phyloP scores from a whole-genome alignment of 2,113 vertebrate species.

The Semnornis frantzii region DNA sequence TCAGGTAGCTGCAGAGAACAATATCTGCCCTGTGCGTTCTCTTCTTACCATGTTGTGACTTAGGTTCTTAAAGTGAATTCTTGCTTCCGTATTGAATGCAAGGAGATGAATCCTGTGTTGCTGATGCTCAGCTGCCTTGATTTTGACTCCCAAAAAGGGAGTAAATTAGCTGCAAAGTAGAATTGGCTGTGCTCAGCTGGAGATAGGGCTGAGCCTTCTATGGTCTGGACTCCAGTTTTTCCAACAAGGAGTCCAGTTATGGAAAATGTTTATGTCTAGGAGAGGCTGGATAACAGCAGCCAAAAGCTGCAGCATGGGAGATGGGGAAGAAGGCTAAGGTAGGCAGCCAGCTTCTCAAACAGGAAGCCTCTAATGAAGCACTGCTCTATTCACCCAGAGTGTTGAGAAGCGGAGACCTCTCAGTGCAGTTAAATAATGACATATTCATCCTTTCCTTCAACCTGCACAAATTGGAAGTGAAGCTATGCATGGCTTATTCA shows the following conservation, averaged over 20 bases:
- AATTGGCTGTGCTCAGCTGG: not conserved
- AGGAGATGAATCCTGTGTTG: not conserved
- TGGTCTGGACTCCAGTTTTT: not conserved
- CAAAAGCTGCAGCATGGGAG: not conserved
- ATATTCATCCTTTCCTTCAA: not conserved
- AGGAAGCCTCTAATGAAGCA: not conserved
- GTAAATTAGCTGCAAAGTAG: not conserved
- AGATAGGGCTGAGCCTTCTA: not conserved
- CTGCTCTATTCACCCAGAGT: not conserved
- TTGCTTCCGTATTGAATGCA: not conserved
- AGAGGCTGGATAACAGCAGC: not conserved
- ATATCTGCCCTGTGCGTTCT: too few species aligned
- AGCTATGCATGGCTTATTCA: not conserved
- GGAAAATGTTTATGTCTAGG: conserved; percentile 7
- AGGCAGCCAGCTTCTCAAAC: not conserved
- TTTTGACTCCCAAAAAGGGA: not conserved
- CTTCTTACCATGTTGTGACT: not conserved
- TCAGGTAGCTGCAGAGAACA: too few species aligned
- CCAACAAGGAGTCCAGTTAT: not conserved
- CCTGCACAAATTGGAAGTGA: not conserved
- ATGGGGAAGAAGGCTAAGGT: not conserved
- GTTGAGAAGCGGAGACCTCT: not conserved
- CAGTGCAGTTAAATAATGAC: not conserved
- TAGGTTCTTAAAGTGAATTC: not conserved
- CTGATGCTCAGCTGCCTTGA: not conserved